Evolutionary conservation across 2,888 invertebrate species (phyloP), one percentile per base, ranked within the genome.

Genomic region (Eupeodes latifasciatus): DNA sequence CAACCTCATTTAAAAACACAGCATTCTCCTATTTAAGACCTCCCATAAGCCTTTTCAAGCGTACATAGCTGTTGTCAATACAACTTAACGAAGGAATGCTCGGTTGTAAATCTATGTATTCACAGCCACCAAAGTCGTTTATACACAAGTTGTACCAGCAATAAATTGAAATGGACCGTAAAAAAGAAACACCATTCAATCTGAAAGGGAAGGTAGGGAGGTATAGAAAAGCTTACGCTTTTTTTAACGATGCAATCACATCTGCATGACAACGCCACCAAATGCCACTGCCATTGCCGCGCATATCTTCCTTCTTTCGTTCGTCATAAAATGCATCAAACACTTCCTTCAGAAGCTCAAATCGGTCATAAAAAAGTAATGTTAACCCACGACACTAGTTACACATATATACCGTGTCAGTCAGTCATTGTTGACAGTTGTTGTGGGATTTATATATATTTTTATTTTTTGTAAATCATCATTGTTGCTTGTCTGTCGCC

Each of bases 181-280:
- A 86, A 86, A 77, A 47, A 40, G 40, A 40, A 59, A 69, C n/a
- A 51, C 36, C 51, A 75, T 83, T 78, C 59, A 66, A 78, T 61
- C 40, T 66, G 7, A 3, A 55, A 55, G 53, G 16, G 19, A 10
- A 55, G 2, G 55, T 55, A 19, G 6, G 53, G 69, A 14, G 12
- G 14, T 59, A 59, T 34, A 40, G 66, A 19, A 40, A 40, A 64
- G 81, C 85, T 85, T 77, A 85, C 51, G 59, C 11, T 49, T 40
- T 40, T 81, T 74, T 78, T 82, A 82, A 86, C 83, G 86, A 86
- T 86, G 86, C 75, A 83, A 75, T 75, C 79, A 57, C 83, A 83
- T 86, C 82, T 86, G 82, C 86, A 86, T 82, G 83, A 79, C 82
- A 86, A 82, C 86, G 5, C 59, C 72, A 57, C 40, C 40, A 11